Conservation (phyloP, 2,888 invertebrate genomes). For the Dascillus cervinus region DNA sequence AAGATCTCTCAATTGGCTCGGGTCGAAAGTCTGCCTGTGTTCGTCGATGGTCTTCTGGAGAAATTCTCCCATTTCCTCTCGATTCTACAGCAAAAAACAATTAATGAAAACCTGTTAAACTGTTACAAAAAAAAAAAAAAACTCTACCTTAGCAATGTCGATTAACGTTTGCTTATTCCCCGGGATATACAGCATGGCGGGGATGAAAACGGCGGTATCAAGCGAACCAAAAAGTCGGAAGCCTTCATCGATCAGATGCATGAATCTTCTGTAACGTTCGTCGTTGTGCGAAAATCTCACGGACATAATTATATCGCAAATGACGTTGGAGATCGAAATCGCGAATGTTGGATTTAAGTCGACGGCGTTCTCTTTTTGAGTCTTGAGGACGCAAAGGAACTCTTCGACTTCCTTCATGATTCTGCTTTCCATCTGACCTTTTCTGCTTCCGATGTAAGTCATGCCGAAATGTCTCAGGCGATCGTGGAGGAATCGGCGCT, state of each 20-base stretch:
- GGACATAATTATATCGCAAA: slow-evolving; percentile 86
- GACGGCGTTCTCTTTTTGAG: slow-evolving; percentile 58
- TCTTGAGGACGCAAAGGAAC: slow-evolving; percentile 58
- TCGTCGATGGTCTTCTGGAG: slow-evolving; percentile 78
- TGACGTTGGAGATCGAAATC: slow-evolving; percentile 81
- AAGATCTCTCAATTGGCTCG: slow-evolving; percentile 69
- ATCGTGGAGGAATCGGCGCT: slow-evolving; percentile 79
- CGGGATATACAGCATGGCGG: slow-evolving; percentile 61
- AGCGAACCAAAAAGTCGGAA: slow-evolving; percentile 80
- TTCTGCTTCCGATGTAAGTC: slow-evolving; percentile 75
- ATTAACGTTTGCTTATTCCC: slow-evolving; percentile 44
- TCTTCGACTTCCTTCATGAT: slow-evolving; percentile 78
- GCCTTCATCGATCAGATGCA: slow-evolving; percentile 84
- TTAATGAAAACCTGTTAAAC: not conserved
- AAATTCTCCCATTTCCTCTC: slow-evolving; percentile 77
- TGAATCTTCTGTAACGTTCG: slow-evolving; percentile 67
- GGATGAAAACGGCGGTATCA: slow-evolving; percentile 76
- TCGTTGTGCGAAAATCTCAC: slow-evolving; percentile 76
- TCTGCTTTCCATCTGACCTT: slow-evolving; percentile 73
- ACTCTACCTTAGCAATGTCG: slow-evolving; percentile 48
- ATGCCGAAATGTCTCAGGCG: slow-evolving; percentile 80
- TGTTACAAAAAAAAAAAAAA: slow-evolving; percentile 1
- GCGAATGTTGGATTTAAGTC: slow-evolving; percentile 71
- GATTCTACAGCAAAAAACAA: slow-evolving; percentile 47
- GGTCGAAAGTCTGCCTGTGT: slow-evolving; percentile 68